These are phyloP conservation scores for Cataglyphis cursor DNA, from an alignment of 2,888 invertebrate genomes.

Conservation along the genomic window DNA sequence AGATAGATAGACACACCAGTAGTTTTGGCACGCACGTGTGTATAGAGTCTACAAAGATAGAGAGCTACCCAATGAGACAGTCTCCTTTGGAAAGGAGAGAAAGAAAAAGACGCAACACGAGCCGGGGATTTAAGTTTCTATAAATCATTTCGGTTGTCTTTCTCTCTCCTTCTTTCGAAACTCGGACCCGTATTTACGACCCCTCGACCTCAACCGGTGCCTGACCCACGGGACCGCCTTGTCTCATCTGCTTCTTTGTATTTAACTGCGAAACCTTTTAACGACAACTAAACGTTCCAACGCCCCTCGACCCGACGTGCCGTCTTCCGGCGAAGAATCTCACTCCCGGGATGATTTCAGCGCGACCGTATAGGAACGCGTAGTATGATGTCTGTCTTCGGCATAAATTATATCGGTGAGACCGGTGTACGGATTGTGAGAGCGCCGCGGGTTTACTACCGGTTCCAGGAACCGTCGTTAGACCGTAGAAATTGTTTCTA, in stretches of 20 bases:
- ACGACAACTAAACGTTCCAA: constrained; percentile 82
- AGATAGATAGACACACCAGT: constrained; percentile 74
- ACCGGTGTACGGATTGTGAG: constrained; percentile 40
- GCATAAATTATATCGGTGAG: constrained; percentile 73
- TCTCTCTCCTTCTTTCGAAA: constrained; percentile 77
- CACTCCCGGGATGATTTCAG: constrained; percentile 50
- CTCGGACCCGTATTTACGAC: constrained; percentile 83
- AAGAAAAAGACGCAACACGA: constrained; percentile 13
- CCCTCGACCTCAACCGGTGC: constrained; percentile 75
- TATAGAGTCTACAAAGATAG: constrained; percentile 50
- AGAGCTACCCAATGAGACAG: constrained; percentile 66
- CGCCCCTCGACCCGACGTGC: constrained; percentile 15
- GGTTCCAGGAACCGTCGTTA: constrained; percentile 67
- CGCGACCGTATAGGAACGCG: constrained; percentile 36
- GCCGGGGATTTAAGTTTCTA: constrained; percentile 84
- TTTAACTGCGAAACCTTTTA: constrained; percentile 81
- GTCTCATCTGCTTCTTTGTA: constrained; percentile 77
- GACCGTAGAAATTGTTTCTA: constrained; percentile 46
- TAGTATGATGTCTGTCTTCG: constrained; percentile 60
- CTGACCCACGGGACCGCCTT: constrained; percentile 71
- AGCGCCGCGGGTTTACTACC: constrained; percentile 60
- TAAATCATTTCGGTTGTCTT: constrained; percentile 85
- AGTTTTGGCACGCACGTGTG: constrained; percentile 64
- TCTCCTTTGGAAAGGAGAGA: constrained; percentile 12
- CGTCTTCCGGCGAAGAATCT: constrained; percentile 20